Evolutionary conservation across 2,797 vertebrate genomes (phyloP), one percentile per base, ranked within the genome.

Genomic region (Erithacus rubecula): DNA sequence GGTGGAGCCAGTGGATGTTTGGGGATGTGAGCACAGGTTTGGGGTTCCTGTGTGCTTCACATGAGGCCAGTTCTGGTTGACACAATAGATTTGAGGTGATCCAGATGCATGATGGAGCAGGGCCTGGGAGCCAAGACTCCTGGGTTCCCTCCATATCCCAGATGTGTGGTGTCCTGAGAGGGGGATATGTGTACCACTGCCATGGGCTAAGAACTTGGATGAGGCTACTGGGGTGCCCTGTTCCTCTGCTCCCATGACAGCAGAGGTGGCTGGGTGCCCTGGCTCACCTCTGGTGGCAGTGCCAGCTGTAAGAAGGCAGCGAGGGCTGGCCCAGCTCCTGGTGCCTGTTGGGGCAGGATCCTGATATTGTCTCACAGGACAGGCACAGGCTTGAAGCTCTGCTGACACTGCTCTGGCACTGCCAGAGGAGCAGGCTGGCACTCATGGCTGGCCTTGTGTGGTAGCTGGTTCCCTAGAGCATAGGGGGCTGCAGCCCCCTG

Each of bases 51-150:
- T 2, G 2, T 8, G 15, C 47, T 53, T 46, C 9, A 5, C 19
- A 10, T 1, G 6, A 78, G 41, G n/a, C 37, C 0, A 1, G 27
- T 39, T 82, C 34, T 1, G 9, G 24, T 1, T 0, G 1, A 9
- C 8, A 9, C 2, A 4, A 22, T 0, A 1, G 46, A 39, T 78
- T 71, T 68, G 75, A 43, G 58, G 12, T 16, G 63, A 59, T 34
- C 62, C 67, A 21, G 34, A 11, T 15, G 27, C 0, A 0, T 23
- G 22, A 55, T 30, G 39, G 52, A 62, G 49, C 29, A 49, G 34
- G 24, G 55, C 49, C 44, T 16, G 53, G 30, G 44, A 69, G 24
- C 32, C 62, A 58, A 59, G 8, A 16, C 24, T 36, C 63, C 23
- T n/a, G 59, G 30, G 34, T 10, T 39, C 1, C 36, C 21, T 32